Evolutionary conservation across 2,888 invertebrate genomes (phyloP).

Genomic region (Prosopocoilus inquinatus): DNA sequence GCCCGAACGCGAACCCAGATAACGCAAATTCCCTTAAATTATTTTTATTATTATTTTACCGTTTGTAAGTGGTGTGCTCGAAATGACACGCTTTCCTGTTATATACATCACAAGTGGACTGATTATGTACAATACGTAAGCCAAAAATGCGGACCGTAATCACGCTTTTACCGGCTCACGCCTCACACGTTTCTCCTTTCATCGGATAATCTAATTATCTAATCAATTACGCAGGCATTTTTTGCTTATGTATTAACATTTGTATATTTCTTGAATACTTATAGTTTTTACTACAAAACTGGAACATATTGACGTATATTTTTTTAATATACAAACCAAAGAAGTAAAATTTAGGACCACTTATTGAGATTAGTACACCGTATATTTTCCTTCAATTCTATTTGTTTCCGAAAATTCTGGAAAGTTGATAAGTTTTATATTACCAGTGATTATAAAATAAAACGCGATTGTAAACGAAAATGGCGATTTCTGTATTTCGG

Average conservation of each 20-base stretch:
- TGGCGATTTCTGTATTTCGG: not conserved
- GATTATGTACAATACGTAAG: slow-evolving; percentile 40
- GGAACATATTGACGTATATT: slow-evolving; percentile 48
- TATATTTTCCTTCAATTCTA: not conserved
- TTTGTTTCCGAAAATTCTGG: not conserved
- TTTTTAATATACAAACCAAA: slow-evolving; percentile 48
- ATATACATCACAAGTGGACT: slow-evolving; percentile 46
- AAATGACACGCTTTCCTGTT: slow-evolving; percentile 27
- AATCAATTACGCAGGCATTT: slow-evolving; percentile 34
- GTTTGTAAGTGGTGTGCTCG: slow-evolving; percentile 12
- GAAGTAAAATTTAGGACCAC: slow-evolving; percentile 35
- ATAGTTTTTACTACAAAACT: slow-evolving; percentile 50
- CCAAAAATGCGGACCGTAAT: slow-evolving; percentile 34
- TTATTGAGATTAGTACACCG: slow-evolving; percentile 8
- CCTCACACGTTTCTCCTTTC: too few relatives aligned
- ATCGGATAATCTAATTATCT: not conserved
- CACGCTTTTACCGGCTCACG: slow-evolving; percentile 13
- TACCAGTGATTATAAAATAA: too few relatives aligned
- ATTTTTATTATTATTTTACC: slow-evolving; percentile 17
- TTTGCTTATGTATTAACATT: slow-evolving; percentile 44
- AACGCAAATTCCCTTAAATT: slow-evolving; percentile 17
- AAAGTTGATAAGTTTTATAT: too few relatives aligned
- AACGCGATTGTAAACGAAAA: not conserved
- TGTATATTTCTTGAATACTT: slow-evolving; percentile 44
- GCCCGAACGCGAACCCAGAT: slow-evolving; percentile 33